Conservation (phyloP, 2,888 invertebrate genomes). For the Phasia obesa region DNA sequence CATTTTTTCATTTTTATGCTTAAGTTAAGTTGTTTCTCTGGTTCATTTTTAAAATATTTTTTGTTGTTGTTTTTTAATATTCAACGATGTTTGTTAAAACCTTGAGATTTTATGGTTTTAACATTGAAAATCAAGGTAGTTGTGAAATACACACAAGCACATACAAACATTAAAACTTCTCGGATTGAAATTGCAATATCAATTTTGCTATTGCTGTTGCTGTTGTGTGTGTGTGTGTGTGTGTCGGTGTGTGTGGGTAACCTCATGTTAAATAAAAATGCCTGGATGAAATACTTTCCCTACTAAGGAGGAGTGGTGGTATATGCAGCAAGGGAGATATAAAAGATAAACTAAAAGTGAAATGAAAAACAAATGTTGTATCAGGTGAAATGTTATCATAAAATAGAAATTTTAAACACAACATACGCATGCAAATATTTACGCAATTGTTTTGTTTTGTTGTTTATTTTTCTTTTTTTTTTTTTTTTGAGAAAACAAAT, state of each 20-base stretch:
- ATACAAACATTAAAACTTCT: slow-evolving; percentile 11
- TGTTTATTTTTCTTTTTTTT: slow-evolving; percentile 34
- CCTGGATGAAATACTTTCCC: slow-evolving; percentile 17
- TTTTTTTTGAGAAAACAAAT: neutral
- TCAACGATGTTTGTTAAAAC: slow-evolving; percentile 38
- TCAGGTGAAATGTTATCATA: slow-evolving; percentile 51
- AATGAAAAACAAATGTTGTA: slow-evolving; percentile 61
- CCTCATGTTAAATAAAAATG: slow-evolving; percentile 41
- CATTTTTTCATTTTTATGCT: slow-evolving; percentile 6
- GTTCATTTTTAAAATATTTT: neutral
- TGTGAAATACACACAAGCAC: slow-evolving; percentile 2
- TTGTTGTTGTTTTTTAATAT: slow-evolving; percentile 40
- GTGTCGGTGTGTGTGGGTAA: neutral
- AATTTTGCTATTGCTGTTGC: slow-evolving; percentile 13
- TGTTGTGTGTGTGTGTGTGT: neutral
- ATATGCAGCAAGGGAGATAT: neutral
- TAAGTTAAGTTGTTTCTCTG: slow-evolving; percentile 29
- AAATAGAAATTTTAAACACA: slow-evolving; percentile 19
- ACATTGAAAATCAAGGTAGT: slow-evolving; percentile 61
- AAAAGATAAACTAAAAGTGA: slow-evolving; percentile 44
- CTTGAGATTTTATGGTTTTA: slow-evolving; percentile 55
- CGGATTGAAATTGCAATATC: slow-evolving; percentile 48
- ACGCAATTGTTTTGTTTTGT: slow-evolving; percentile 44
- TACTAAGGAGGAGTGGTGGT: neutral
- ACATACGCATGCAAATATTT: slow-evolving; percentile 21